Percentiles rank a stretch among this genome's conserved stretches.
Evolutionary conservation across 2,797 vertebrate species (phyloP).

Genomic region (Erithacus rubecula): DNA sequence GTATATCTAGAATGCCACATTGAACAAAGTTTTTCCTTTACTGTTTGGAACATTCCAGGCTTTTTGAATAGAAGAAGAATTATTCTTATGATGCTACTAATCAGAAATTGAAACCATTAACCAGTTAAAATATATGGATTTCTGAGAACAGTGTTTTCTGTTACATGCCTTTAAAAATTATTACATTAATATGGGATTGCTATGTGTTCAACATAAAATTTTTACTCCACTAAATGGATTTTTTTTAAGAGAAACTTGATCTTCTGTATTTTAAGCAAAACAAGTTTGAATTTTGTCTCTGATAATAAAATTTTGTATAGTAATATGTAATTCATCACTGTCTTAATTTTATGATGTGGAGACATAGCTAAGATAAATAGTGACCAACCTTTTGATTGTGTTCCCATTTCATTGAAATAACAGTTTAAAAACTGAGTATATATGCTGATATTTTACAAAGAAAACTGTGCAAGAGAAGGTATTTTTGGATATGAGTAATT

Average conservation of each 20-base stretch:
- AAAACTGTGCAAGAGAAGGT: neutral
- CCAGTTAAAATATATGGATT: slow-evolving; percentile 55
- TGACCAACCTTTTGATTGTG: slow-evolving; percentile 35
- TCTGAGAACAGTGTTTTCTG: slow-evolving; percentile 56
- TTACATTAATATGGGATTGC: slow-evolving; percentile 53
- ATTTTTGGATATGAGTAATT: neutral
- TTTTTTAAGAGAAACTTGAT: slow-evolving; percentile 73
- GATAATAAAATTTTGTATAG: slow-evolving; percentile 84
- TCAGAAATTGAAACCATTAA: slow-evolving; percentile 44
- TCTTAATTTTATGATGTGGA: slow-evolving; percentile 70
- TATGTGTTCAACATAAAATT: slow-evolving; percentile 59
- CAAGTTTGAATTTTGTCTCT: slow-evolving; percentile 80
- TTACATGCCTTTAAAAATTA: slow-evolving; percentile 55
- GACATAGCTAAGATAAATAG: slow-evolving; percentile 61
- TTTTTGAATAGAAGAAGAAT: slow-evolving; percentile 26
- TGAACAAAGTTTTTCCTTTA: neutral
- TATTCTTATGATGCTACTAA: slow-evolving; percentile 2
- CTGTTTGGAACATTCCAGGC: slow-evolving; percentile 26
- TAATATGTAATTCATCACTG: slow-evolving; percentile 74
- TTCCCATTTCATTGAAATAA: slow-evolving; percentile 39
- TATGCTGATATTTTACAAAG: neutral
- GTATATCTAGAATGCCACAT: slow-evolving; percentile 3
- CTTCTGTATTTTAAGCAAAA: slow-evolving; percentile 82
- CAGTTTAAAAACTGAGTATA: neutral
- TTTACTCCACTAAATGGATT: slow-evolving; percentile 57